phyloP scores from a whole-genome alignment of 2,113 vertebrate genomes.

The Eubucco bourcierii region DNA sequence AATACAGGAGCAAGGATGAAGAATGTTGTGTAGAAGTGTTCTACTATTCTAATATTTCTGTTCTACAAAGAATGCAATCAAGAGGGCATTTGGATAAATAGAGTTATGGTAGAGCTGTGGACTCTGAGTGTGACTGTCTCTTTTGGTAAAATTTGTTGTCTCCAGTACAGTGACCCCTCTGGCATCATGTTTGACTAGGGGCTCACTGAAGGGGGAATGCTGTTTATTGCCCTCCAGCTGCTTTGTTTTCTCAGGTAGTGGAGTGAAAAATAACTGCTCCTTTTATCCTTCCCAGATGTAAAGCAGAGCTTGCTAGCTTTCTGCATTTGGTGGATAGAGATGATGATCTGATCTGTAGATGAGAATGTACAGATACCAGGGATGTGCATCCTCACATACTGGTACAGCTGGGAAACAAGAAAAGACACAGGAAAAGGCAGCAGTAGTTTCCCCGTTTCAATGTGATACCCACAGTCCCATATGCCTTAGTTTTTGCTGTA shows the following conservation, averaged over 20 bases:
- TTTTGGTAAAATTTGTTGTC: not conserved
- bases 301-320: conserved; percentile 3
- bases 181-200: not conserved
- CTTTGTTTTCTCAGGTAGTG: conserved; percentile 40
- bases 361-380: not conserved
- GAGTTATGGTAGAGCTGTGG: not conserved
- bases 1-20: not conserved
- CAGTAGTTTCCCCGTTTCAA: not conserved
- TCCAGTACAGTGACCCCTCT: not conserved
- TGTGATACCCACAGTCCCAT: not conserved
- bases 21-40: not conserved
- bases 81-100: not conserved
- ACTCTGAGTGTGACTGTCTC: not conserved
- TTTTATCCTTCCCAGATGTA: conserved; percentile 40
- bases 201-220: conserved; percentile 28
- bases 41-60: not conserved
- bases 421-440: not conserved
- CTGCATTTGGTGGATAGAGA: not conserved
- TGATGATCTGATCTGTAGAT: not conserved
- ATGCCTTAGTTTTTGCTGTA: not conserved
- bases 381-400: not conserved
- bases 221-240: conserved; percentile 38
- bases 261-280: conserved; percentile 19
- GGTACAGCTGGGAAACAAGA: not conserved
- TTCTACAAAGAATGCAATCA: not conserved